Conservation (phyloP, 2,113 vertebrate species). For the Corydoras sp. region DNA sequence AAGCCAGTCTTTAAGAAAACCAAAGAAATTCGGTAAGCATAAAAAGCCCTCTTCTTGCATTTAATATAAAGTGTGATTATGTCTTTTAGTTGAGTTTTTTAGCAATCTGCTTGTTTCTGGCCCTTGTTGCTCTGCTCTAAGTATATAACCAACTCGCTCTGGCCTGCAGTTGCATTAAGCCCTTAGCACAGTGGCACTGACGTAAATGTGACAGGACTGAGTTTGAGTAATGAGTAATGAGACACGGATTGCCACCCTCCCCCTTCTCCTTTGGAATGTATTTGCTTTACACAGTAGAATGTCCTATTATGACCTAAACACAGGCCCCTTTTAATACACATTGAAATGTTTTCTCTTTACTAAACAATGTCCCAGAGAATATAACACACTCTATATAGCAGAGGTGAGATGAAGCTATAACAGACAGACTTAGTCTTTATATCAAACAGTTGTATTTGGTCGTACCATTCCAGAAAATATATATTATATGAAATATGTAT, state of each 20-base stretch:
- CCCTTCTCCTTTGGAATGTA: not conserved
- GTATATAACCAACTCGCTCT: not conserved
- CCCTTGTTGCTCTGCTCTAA: not conserved
- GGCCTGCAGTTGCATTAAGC: conserved; percentile 3
- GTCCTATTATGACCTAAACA: not conserved
- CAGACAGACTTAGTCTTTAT: not conserved
- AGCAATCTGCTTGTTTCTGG: not conserved
- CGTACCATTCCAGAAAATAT: too few relatives aligned
- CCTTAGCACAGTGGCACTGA: conserved; percentile 5
- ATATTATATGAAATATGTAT: too few relatives aligned
- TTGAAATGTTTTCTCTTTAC: not conserved
- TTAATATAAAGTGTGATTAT: too few relatives aligned
- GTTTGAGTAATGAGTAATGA: conserved; percentile 17
- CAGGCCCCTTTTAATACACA: not conserved
- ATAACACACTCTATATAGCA: not conserved
- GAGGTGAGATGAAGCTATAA: not conserved
- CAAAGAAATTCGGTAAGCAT: conserved; percentile 93
- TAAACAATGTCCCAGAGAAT: not conserved
- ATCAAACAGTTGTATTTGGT: not conserved
- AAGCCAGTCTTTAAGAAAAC: conserved; percentile 97
- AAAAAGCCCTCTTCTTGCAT: not conserved
- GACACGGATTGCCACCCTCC: not conserved
- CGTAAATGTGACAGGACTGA: conserved; percentile 12
- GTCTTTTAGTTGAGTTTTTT: not conserved
- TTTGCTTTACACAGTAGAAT: conserved; percentile 1